Base-by-base conservation (phyloP, 2,888 invertebrate genomes). In the Drosophila picticornis region DNA sequence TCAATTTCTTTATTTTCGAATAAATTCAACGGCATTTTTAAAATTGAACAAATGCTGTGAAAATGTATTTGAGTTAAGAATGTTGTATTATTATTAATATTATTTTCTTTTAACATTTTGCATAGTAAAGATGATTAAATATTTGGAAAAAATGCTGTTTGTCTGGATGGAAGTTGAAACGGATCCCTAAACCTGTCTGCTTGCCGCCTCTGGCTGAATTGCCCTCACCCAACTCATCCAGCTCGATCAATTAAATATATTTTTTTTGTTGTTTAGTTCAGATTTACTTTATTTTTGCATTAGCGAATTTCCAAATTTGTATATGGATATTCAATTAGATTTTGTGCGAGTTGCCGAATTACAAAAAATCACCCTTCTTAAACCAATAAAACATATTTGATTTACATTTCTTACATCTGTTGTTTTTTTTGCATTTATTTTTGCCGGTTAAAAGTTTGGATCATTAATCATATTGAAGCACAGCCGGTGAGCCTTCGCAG, bases 381-480 rank as follows among this genome's bases (percentile, higher is more conserved):
- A 9, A 16, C 46, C 22, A 22, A 46, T 46, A 25, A 46, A 16
- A 29, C 27, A 27, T 50, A 27, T 60, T 60, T 50, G 50, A 57
- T 40, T 46, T 9, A 16, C 34, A 40, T 48, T 69, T 70, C 27
- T 25, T 51, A 56, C 52, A 59, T 34, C 60, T 78, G 74, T 57
- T 60, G 32, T 5, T 4, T 7, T 16, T 4, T 22, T 9, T 19
- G 7, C 0, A n/a, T n/a, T 5, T 25, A 25, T 11, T n/a, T 58
- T 64, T 63, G 40, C n/a, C 51, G 32, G 25, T 13, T 29, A 25
- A n/a, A 16, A 65, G 46, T 65, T 55, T 51, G 53, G 46, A 67
- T 59, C 68, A 79, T 79, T 81, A 81, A 81, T 81, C 79, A 51
- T 11, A 7, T 72, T 68, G 76, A 59, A 31, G 53, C 56, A 64